Conservation (phyloP, 2,113 vertebrate species). For the rabbit (Oryctolagus cuniculus) region mOryCun1.1 NC_091432.1:20707001-20707500, state of each 20-base stretch:
- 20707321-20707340: not conserved
- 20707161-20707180: accelerated
- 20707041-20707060: not conserved
- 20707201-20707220: not conserved
- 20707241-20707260: not conserved
- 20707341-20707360: not conserved
- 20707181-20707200: not conserved
- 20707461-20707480: accelerated
- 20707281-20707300: constrained; percentile 66
- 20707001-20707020: not conserved
- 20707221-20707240: not conserved
- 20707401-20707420: not conserved
- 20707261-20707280: constrained; percentile 58
- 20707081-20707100: accelerated
- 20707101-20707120: accelerated
- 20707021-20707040: not conserved
- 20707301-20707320: constrained; percentile 1
- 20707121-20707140: not conserved
- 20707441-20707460: too few species aligned
- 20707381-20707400: not conserved
- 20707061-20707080: not conserved
- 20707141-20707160: not conserved
- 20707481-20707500: not conserved
- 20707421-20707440: accelerated
- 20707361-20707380: not conserved